phyloP scores from a whole-genome alignment of 1,140 invertebrate species.

The Lordiphosa mommai region DNA sequence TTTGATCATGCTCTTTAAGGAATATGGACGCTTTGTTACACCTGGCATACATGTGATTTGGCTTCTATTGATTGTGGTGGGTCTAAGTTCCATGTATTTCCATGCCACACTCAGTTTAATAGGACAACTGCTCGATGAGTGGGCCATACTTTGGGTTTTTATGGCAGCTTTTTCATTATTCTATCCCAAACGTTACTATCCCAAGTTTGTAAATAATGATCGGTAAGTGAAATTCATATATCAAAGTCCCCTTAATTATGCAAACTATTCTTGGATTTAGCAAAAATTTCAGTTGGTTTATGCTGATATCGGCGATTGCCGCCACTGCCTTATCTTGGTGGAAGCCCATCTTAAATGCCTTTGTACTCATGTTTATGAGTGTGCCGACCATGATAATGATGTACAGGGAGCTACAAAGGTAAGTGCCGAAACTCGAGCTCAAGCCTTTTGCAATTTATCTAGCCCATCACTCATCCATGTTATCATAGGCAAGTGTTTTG shows the following conservation, averaged over 20 bases:
- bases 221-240: slow-evolving; percentile 80
- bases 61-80: slow-evolving; percentile 88
- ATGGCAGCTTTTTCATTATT: slow-evolving; percentile 88
- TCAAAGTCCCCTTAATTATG: not conserved
- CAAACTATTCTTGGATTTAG: slow-evolving; percentile 72
- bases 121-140: slow-evolving; percentile 89
- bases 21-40: slow-evolving; percentile 87
- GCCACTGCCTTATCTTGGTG: slow-evolving; percentile 85
- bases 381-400: slow-evolving; percentile 85
- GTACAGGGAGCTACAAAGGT: slow-evolving; percentile 85
- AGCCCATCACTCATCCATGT: slow-evolving; percentile 29
- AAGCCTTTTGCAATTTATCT: slow-evolving; percentile 14
- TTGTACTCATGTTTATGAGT: slow-evolving; percentile 88
- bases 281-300: slow-evolving; percentile 81
- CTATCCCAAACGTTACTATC: slow-evolving; percentile 86
- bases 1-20: slow-evolving; percentile 87
- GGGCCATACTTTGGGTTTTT: slow-evolving; percentile 90
- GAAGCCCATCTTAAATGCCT: slow-evolving; percentile 88
- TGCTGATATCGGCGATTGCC: slow-evolving; percentile 82
- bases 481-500: slow-evolving; percentile 11
- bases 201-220: slow-evolving; percentile 83
- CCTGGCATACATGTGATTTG: slow-evolving; percentile 88
- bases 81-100: slow-evolving; percentile 90
- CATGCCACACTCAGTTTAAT: slow-evolving; percentile 90
- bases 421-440: slow-evolving; percentile 39